Evolutionary conservation across 64 coral and sea anemone genomes (phyloP).

Genomic region (Pachyseris speciosa): DNA sequence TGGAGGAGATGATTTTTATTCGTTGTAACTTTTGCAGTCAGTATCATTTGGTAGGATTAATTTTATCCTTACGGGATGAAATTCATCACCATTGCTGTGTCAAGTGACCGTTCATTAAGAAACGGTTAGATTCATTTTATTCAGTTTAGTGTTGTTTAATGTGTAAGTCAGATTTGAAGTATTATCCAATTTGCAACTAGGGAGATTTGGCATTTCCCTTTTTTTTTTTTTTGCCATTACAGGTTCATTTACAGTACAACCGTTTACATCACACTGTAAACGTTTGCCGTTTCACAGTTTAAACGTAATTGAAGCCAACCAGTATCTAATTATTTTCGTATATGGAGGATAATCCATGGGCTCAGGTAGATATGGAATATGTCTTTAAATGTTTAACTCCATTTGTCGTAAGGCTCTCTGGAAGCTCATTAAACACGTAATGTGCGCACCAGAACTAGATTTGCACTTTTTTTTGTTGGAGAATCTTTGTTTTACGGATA

Average conservation of each 20-base stretch:
- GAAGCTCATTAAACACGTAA: no score
- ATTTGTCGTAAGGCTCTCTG: background rate
- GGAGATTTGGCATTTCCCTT: background rate
- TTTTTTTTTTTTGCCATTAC: no score
- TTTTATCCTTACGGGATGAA: background rate
- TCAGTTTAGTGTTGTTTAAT: background rate
- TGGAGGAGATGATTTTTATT: background rate
- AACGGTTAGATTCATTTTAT: slow-evolving; percentile 15
- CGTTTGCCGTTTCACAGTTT: no score
- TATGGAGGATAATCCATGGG: no score
- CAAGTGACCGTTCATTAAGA: background rate
- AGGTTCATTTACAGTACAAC: no score
- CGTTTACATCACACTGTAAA: no score
- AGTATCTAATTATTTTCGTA: background rate
- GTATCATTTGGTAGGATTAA: background rate
- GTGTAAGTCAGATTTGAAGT: background rate
- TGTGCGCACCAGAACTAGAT: background rate
- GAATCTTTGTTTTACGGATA: background rate
- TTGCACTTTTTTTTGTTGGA: background rate
- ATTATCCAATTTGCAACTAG: background rate
- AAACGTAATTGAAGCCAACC: background rate
- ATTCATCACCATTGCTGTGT: background rate
- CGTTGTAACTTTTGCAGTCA: background rate
- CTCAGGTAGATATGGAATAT: no score
- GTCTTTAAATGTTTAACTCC: background rate